Evolutionary conservation across 2,888 invertebrate species (phyloP), one percentile per base, ranked within the genome.

Genomic region (Pyrochroa serraticornis): DNA sequence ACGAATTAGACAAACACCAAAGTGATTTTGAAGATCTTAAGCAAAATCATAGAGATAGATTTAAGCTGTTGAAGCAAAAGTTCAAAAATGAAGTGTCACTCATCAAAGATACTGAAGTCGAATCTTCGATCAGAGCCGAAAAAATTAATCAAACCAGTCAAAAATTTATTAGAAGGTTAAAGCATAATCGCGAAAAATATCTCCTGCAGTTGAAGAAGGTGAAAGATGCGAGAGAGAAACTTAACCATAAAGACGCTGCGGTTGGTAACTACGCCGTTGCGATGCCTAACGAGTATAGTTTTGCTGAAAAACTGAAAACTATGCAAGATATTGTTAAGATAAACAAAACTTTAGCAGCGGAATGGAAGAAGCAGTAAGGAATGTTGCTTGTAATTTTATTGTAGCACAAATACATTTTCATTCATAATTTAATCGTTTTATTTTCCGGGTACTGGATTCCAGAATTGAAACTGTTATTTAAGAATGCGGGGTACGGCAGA

Each of bases 251-350:
- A 47, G 75, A 74, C 55, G 71, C 64, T 13, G 63, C 71, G 12
- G 70, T 70, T 13, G 74, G 75, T 3, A 71, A 65, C 34, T 72
- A 67, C 48, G 66, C 68, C 5, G 64, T 74, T 2, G 55, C 71
- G 1, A 32, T 73, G 9, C 70, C 71, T 9, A 63, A 60, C 5
- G 60, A 59, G 12, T 63, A 67, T 12, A 67, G 71, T 31, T 68
- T 74, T 43, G 52, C 63, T n/a, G 63, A 69, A 43, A 68, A 64
- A 46, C 46, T 74, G 31, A 52, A 67, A 50, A 58, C 54, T 39
- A 55, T 67, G 34, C 66, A 65, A 42, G 60, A 64, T 22, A 5
- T 22, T 3, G 22, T 22, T 22, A 22, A 22, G 5, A 5, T 2
- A 22, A 22, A 22, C 5, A 22, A 22, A 22, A 22, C 22, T 22